phyloP scores from a whole-genome alignment of 2,888 invertebrate species.

The Norana najaformis region DNA sequence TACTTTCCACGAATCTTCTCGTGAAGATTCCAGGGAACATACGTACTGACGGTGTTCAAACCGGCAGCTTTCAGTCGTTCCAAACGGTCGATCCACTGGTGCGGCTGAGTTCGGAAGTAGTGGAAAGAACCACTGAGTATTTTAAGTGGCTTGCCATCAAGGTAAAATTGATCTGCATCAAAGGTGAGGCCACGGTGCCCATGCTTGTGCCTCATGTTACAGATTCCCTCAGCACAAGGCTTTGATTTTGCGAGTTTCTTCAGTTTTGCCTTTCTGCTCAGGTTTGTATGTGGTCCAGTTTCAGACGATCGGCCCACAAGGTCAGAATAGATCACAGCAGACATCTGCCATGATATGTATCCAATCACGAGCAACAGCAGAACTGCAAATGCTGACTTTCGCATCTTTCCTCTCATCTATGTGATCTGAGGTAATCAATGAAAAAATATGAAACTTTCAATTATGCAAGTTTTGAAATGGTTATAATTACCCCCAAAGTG shows the following conservation, averaged over 20 bases:
- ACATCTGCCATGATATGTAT: background rate
- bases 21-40: conserved; percentile 48
- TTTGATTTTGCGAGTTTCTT: background rate
- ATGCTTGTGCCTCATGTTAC: background rate
- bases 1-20: conserved; percentile 38
- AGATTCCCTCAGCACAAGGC: background rate
- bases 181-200: background rate
- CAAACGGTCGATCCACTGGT: conserved; percentile 43
- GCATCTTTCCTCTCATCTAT: conserved; percentile 5
- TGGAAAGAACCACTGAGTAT: conserved; percentile 44
- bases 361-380: background rate
- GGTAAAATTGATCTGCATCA: background rate
- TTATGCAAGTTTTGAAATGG: background rate
- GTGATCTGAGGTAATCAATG: background rate
- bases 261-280: background rate
- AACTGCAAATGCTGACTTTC: background rate
- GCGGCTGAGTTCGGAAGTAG: conserved; percentile 43
- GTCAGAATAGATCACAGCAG: background rate
- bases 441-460: background rate
- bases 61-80: conserved; percentile 45
- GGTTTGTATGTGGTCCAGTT: background rate
- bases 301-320: background rate
- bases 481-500: background rate
- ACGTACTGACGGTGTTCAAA: conserved; percentile 45
- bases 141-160: conserved; percentile 36